Evolutionary conservation across 2,888 invertebrate species (phyloP).

Genomic region (Isoperla grammatica): DNA sequence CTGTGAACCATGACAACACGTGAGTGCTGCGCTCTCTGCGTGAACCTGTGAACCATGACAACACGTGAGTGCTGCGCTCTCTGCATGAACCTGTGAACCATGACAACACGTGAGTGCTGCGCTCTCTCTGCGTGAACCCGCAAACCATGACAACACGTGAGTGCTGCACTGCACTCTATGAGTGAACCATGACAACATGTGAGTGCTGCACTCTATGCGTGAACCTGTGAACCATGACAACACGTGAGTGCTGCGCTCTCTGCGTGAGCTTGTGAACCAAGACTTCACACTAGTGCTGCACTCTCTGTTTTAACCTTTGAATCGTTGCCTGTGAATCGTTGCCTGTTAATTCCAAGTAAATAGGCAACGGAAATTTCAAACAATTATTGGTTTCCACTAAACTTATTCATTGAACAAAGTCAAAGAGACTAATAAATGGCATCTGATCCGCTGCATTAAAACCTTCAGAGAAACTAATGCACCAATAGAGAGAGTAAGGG

Average conservation of each 20-base stretch:
- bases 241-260: constrained; percentile 76
- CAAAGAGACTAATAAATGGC: no score
- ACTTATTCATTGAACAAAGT: no score
- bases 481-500: no score
- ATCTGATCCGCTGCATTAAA: no score
- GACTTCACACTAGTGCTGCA: no score
- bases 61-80: constrained; percentile 73
- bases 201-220: constrained; percentile 75
- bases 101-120: no score
- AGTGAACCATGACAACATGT: constrained; percentile 56
- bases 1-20: constrained; percentile 48
- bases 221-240: constrained; percentile 56
- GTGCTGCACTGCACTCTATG: constrained; percentile 77
- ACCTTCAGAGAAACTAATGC: no score
- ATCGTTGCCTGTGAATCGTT: no score
- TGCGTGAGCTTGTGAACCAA: constrained; percentile 61
- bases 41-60: constrained; percentile 59
- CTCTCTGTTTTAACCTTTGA: constrained; percentile 72
- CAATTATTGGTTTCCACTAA: no score
- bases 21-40: constrained; percentile 73
- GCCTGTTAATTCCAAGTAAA: constrained; percentile 6
- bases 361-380: no score
- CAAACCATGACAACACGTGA: no score
- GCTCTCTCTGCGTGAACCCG: constrained; percentile 79
- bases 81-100: constrained; percentile 63